phyloP scores from a whole-genome alignment of 2,888 invertebrate species.

The Hoplodrina blanda region DNA sequence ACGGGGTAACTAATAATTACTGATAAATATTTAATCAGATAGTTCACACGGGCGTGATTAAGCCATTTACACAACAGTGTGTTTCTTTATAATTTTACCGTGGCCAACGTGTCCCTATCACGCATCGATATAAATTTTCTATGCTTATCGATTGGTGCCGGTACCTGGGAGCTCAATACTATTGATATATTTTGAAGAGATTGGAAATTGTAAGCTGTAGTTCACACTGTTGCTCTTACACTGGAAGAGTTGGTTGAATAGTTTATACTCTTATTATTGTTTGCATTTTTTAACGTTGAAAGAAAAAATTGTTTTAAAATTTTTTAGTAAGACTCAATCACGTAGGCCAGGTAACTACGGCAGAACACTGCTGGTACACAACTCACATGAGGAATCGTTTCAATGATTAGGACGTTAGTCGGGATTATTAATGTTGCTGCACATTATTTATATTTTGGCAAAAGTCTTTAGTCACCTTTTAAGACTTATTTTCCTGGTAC shows the following conservation, averaged over 20 bases:
- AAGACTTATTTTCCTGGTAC: not conserved
- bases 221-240: not conserved
- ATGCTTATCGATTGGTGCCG: slow-evolving; percentile 53
- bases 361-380: not conserved
- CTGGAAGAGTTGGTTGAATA: not conserved
- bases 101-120: slow-evolving; percentile 32
- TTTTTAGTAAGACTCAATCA: not conserved
- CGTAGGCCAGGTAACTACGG: not conserved
- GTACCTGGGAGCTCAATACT: not conserved
- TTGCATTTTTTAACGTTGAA: not conserved
- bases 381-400: not conserved
- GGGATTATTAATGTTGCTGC: no score
- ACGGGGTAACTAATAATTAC: slow-evolving; percentile 34
- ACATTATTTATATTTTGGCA: not conserved
- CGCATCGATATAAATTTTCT: slow-evolving; percentile 50
- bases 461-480: not conserved
- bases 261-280: not conserved
- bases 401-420: not conserved
- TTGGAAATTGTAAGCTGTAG: slow-evolving; percentile 14
- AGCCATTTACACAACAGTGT: slow-evolving; percentile 46
- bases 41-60: slow-evolving; percentile 42
- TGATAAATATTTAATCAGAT: slow-evolving; percentile 33
- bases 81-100: slow-evolving; percentile 42
- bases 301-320: not conserved
- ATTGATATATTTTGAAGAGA: slow-evolving; percentile 17